These are phyloP conservation scores for Trichogramma evanescens DNA, from an alignment of 2,888 invertebrate species.

Conservation along the genomic window DNA sequence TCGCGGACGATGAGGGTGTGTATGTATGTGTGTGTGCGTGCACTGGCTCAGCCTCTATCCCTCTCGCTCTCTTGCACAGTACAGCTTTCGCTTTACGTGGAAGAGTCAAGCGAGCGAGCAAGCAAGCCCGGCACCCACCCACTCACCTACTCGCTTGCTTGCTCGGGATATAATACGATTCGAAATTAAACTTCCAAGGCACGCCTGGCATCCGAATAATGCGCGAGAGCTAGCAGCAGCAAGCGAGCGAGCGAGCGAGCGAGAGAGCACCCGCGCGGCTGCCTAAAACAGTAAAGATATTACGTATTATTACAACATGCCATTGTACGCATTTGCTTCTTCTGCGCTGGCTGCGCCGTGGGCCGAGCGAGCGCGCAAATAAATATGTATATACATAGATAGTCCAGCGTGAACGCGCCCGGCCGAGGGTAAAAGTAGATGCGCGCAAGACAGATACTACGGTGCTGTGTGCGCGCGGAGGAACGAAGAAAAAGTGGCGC, in stretches of 20 bases:
- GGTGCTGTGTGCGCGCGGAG: no score
- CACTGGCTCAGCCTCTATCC: slow-evolving; percentile 6
- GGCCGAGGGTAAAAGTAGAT: no score
- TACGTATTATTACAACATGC: slow-evolving; percentile 43
- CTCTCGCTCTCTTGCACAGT: slow-evolving; percentile 10
- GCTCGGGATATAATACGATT: slow-evolving; percentile 40
- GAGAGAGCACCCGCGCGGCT: slow-evolving; percentile 20
- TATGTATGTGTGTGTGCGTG: neutral
- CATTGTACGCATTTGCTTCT: slow-evolving; percentile 23
- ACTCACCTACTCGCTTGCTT: slow-evolving; percentile 23
- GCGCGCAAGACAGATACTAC: no score
- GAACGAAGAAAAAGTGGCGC: no score
- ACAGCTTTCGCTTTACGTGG: no score
- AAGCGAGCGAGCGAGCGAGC: no score
- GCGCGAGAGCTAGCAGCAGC: slow-evolving; percentile 25
- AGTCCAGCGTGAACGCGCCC: no score
- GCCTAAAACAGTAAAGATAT: slow-evolving; percentile 45
- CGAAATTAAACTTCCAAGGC: slow-evolving; percentile 44
- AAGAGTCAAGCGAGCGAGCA: no score
- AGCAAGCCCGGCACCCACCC: no score
- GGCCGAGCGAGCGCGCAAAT: no score
- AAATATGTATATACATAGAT: no score
- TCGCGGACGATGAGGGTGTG: neutral
- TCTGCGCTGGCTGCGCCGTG: neutral
- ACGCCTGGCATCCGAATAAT: slow-evolving; percentile 42